These are phyloP conservation scores for Tachuris rubrigastra DNA, from an alignment of 2,113 vertebrate species.

Conservation along the genomic window DNA sequence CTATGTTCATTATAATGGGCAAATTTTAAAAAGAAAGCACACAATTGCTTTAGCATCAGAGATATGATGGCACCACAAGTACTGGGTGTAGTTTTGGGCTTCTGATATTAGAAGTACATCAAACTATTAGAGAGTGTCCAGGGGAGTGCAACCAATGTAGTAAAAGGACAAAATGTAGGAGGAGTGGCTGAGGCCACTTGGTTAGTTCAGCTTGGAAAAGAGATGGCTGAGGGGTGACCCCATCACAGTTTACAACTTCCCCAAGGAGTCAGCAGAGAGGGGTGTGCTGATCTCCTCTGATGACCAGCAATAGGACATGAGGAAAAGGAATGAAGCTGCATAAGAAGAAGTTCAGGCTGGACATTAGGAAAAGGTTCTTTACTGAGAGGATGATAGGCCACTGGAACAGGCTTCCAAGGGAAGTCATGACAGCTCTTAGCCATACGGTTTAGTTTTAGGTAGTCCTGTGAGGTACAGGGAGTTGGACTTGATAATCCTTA, in stretches of 20 bases:
- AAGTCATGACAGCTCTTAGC: not conserved
- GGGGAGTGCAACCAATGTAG: fast-evolving
- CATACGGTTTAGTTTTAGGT: not conserved
- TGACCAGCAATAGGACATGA: fast-evolving
- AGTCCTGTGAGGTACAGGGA: not conserved
- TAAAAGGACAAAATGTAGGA: fast-evolving
- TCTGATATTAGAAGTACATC: not conserved
- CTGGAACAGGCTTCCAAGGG: not conserved
- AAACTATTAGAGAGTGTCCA: not conserved
- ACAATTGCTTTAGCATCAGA: not conserved
- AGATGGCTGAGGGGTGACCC: not conserved
- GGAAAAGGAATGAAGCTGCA: not conserved
- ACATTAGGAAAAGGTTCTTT: not conserved
- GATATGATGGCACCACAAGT: not conserved
- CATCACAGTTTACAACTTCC: not conserved
- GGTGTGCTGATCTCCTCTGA: not conserved
- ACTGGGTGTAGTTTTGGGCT: not conserved
- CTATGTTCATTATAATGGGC: not conserved
- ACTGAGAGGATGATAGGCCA: not conserved
- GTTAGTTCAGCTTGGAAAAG: not conserved
- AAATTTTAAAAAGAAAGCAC: not conserved
- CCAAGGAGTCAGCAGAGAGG: fast-evolving
- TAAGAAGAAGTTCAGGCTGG: not conserved
- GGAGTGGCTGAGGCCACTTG: not conserved
- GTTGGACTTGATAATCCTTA: not conserved